Evolutionary conservation across 2,113 vertebrate species (phyloP).

Genomic region (Grallaria varia): DNA sequence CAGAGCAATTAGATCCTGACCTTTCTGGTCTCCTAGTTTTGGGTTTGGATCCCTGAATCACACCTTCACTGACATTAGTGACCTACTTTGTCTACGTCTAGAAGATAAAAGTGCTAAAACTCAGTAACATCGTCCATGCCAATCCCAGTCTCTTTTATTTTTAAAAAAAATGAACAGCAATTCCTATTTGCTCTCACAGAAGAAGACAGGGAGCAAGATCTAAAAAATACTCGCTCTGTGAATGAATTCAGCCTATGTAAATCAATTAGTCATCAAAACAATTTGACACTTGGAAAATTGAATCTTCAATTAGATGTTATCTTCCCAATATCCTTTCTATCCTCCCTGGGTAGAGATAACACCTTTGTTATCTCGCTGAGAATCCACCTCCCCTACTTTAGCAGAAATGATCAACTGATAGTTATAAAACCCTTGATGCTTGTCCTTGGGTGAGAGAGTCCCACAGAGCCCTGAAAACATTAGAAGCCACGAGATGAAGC

Average conservation of each 20-base stretch:
- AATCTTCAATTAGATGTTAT: slow-evolving; percentile 78
- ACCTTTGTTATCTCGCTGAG: slow-evolving; percentile 78
- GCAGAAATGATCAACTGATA: slow-evolving; percentile 85
- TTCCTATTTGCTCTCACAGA: not conserved
- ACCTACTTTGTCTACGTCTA: not conserved
- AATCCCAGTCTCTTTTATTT: not conserved
- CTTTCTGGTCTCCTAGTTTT: not conserved
- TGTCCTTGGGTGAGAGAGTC: slow-evolving; percentile 75
- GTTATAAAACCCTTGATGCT: slow-evolving; percentile 78
- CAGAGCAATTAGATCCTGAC: slow-evolving; percentile 20
- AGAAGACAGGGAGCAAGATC: not conserved
- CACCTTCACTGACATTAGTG: not conserved
- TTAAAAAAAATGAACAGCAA: not conserved
- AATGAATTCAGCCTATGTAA: slow-evolving; percentile 65
- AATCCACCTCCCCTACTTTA: slow-evolving; percentile 80
- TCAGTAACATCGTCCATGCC: not conserved
- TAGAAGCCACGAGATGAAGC: slow-evolving; percentile 41
- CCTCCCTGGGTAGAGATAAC: slow-evolving; percentile 78
- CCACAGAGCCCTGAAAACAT: slow-evolving; percentile 61
- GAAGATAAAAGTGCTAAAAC: not conserved
- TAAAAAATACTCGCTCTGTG: slow-evolving; percentile 27
- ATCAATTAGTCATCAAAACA: slow-evolving; percentile 77
- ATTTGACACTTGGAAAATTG: slow-evolving; percentile 72
- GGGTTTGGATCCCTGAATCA: not conserved
- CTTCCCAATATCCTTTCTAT: slow-evolving; percentile 80